These are phyloP conservation scores for Dexiosoma caninum DNA, from an alignment of 2,888 invertebrate species.

Conservation along the genomic window DNA sequence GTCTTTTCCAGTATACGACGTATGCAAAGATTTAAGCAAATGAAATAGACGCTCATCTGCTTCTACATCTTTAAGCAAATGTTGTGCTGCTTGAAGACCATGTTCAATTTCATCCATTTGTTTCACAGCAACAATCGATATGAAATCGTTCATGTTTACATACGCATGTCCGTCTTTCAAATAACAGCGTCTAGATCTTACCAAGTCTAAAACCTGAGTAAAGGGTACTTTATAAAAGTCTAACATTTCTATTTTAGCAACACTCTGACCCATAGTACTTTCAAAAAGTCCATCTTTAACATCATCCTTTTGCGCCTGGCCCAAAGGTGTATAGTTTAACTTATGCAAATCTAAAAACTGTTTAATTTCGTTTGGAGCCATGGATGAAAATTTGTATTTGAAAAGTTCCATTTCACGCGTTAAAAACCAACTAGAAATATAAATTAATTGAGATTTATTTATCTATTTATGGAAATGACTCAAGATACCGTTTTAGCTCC, in stretches of 20 bases:
- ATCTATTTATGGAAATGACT: no score
- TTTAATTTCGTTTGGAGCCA: conserved; percentile 81
- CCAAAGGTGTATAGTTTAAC: conserved; percentile 83
- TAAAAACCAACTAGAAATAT: conserved; percentile 86
- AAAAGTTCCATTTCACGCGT: conserved; percentile 93
- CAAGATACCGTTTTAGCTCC: conserved; percentile 82
- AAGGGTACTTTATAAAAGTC: conserved; percentile 92
- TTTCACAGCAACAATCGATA: conserved; percentile 87
- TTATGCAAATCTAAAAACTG: conserved; percentile 84
- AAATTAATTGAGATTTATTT: no score
- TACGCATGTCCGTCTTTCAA: conserved; percentile 90
- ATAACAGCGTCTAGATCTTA: conserved; percentile 87
- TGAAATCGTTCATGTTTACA: conserved; percentile 89
- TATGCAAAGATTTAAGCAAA: conserved; percentile 87
- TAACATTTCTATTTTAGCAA: conserved; percentile 80
- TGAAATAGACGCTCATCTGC: conserved; percentile 89
- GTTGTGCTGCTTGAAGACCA: conserved; percentile 72
- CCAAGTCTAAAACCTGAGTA: conserved; percentile 90
- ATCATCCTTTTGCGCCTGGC: conserved; percentile 83
- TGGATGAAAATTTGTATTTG: conserved; percentile 84
- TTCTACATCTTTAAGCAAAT: conserved; percentile 85
- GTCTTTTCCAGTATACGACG: conserved; percentile 90
- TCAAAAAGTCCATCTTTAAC: conserved; percentile 81
- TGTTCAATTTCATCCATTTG: conserved; percentile 81
- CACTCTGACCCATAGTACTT: conserved; percentile 80